phyloP scores from a whole-genome alignment of 1,140 invertebrate genomes.

The Macrocentrus cingulum region DNA sequence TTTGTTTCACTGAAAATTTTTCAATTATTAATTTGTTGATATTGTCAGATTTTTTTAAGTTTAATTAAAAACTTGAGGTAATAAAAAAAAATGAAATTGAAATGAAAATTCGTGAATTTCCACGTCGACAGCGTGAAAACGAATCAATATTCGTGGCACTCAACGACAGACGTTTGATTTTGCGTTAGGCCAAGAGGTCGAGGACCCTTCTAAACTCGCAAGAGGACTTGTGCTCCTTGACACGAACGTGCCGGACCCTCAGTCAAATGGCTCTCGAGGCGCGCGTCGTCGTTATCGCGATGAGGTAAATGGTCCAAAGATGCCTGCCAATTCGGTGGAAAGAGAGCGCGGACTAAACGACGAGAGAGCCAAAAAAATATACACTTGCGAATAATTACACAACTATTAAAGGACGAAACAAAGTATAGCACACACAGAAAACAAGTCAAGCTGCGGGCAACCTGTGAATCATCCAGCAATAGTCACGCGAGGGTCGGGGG shows the following conservation, averaged over 20 bases:
- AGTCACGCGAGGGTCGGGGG: no score
- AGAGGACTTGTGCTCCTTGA: background rate
- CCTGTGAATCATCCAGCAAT: conserved; percentile 32
- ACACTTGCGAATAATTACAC: conserved; percentile 2
- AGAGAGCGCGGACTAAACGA: background rate
- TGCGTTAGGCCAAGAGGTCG: conserved; percentile 9
- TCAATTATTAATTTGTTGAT: no score
- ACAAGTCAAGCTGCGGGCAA: no score
- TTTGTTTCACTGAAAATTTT: no score
- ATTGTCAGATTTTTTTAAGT: no score
- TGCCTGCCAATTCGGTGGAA: conserved; percentile 17
- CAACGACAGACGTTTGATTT: conserved; percentile 9
- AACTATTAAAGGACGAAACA: background rate
- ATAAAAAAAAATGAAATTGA: no score
- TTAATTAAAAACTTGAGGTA: no score
- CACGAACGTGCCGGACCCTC: conserved; percentile 24
- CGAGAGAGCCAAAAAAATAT: no score
- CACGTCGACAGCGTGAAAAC: no score
- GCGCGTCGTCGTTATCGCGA: conserved; percentile 40
- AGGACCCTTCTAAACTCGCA: conserved; percentile 2
- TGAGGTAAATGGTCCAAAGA: conserved; percentile 42
- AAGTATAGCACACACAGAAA: no score
- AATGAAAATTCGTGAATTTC: background rate
- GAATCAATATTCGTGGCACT: conserved; percentile 5
- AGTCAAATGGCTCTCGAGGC: conserved; percentile 9